phyloP scores from a whole-genome alignment of 2,797 vertebrate species.

The Antrozous pallidus region DNA sequence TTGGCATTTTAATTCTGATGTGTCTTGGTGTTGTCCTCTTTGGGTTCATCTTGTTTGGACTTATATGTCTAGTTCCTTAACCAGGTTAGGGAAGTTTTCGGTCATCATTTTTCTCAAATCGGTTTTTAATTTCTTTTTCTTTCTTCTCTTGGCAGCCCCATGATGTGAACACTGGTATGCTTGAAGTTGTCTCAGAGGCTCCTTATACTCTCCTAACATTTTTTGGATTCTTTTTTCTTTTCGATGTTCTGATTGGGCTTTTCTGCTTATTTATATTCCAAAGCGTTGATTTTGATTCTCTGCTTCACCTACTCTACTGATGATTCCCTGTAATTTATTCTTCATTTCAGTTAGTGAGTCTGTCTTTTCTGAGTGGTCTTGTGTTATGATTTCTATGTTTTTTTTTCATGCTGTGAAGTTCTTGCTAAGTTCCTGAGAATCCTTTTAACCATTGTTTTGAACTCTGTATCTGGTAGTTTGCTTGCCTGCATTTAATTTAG shows the following conservation, averaged over 20 bases:
- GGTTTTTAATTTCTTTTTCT: not conserved
- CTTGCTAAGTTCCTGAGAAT: not conserved
- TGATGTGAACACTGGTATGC: not conserved
- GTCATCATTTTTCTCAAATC: not conserved
- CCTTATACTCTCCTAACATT: not conserved
- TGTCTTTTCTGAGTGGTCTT: not conserved
- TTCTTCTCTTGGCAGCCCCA: not conserved
- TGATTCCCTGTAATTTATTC: not conserved
- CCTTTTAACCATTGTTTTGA: not conserved
- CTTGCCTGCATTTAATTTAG: not conserved
- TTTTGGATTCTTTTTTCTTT: not conserved
- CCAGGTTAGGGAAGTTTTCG: not conserved
- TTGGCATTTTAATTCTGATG: not conserved
- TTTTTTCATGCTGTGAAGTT: not conserved
- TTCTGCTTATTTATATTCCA: not conserved
- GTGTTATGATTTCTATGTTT: not conserved
- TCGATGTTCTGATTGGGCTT: not conserved
- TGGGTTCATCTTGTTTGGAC: not conserved
- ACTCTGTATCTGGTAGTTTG: not conserved
- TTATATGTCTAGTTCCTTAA: not conserved
- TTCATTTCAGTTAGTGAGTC: not conserved
- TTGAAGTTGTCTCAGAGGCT: not conserved
- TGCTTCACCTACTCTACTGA: not conserved
- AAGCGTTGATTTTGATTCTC: not conserved
- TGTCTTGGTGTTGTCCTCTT: not conserved